Conservation (phyloP, 2,888 invertebrate species). For the Epirrhoe alternata region DNA sequence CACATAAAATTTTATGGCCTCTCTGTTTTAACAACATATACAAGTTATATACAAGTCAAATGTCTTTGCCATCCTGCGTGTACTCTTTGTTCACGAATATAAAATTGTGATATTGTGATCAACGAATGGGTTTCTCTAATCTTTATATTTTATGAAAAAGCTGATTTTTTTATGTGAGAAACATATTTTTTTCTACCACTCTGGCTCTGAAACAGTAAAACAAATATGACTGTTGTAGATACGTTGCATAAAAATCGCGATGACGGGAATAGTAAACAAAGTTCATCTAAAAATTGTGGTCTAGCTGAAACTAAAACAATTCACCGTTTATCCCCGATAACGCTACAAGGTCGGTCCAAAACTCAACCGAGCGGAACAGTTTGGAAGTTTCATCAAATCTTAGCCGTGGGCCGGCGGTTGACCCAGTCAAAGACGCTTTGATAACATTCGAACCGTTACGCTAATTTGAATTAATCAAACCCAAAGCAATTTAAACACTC, state of each 20-base stretch:
- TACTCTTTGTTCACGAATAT: background rate
- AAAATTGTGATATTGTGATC: background rate
- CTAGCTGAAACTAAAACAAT: background rate
- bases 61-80: background rate
- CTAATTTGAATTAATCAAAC: slow-evolving; percentile 78
- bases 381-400: slow-evolving; percentile 71
- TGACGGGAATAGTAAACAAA: background rate
- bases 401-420: slow-evolving; percentile 57
- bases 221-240: no score
- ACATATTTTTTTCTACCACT: no score
- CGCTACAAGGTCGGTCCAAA: slow-evolving; percentile 66
- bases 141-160: no score
- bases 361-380: slow-evolving; percentile 69
- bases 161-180: no score
- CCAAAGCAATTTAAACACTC: slow-evolving; percentile 56
- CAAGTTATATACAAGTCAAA: slow-evolving; percentile 10
- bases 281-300: background rate
- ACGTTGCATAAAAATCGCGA: background rate
- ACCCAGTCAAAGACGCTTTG: slow-evolving; percentile 71
- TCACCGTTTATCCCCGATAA: slow-evolving; percentile 32
- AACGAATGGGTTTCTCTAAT: background rate
- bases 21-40: slow-evolving; percentile 36
- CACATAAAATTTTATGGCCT: slow-evolving; percentile 42
- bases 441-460: slow-evolving; percentile 69
- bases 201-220: no score